These are phyloP conservation scores for Laticauda colubrina DNA, from an alignment of 2,113 vertebrate species.

Conservation along the genomic window DNA sequence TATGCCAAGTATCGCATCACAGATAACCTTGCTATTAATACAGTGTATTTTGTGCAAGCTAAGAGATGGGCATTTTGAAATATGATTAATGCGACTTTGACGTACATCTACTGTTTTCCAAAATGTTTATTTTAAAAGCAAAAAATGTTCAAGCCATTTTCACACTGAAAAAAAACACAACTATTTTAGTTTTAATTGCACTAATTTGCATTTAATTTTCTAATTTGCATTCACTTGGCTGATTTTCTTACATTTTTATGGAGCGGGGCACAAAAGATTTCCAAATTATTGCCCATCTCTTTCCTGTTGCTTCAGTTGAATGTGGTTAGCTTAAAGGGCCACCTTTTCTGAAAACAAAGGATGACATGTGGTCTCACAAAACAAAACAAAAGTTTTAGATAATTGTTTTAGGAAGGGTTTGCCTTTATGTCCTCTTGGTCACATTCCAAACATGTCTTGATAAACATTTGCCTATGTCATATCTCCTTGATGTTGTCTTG, in stretches of 20 bases:
- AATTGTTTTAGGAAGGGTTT: not conserved
- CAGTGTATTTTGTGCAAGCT: not conserved
- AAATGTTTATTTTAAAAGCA: not conserved
- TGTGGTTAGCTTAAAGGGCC: not conserved
- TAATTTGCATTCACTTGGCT: not conserved
- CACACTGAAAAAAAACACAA: not conserved
- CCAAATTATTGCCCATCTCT: not conserved
- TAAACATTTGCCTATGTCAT: not conserved
- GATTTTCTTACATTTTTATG: not conserved
- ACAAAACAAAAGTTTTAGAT: not conserved
- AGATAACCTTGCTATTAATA: not conserved
- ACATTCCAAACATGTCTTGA: not conserved
- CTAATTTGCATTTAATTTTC: not conserved
- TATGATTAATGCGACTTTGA: not conserved
- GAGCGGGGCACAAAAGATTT: not conserved
- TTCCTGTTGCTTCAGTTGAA: not conserved
- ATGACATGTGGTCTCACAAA: not conserved
- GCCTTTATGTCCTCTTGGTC: not conserved
- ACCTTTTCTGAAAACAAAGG: not conserved
- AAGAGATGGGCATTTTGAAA: not conserved
- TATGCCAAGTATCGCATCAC: not conserved
- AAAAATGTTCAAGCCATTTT: not conserved
- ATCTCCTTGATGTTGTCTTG: too few relatives aligned
- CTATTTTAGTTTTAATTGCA: not conserved
- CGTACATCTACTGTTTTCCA: not conserved